Evolutionary conservation across 2,113 vertebrate genomes (phyloP).

Genomic region (Proterorhinus semilunaris): DNA sequence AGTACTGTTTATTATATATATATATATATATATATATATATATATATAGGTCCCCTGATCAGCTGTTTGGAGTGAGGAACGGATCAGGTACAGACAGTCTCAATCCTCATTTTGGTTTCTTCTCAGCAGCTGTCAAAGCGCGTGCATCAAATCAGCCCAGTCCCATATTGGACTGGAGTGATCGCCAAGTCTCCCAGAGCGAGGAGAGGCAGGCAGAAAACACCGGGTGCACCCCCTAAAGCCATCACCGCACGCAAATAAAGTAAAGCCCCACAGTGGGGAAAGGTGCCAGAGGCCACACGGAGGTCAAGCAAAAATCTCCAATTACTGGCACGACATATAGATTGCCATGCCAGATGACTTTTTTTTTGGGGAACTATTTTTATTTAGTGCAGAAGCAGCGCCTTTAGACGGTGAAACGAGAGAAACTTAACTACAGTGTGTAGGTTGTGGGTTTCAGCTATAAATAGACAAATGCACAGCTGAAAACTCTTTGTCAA

Average conservation of each 20-base stretch:
- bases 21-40: too few relatives aligned
- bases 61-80: slow-evolving; percentile 22
- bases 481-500: too few relatives aligned
- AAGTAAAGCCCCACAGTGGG: slow-evolving; percentile 33
- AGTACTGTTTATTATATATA: too few relatives aligned
- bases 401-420: background rate
- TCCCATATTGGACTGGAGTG: slow-evolving; percentile 12
- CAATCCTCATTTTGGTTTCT: slow-evolving; percentile 54
- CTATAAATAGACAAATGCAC: too few relatives aligned
- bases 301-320: slow-evolving; percentile 51
- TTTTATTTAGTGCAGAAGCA: slow-evolving; percentile 8
- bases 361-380: slow-evolving; percentile 38
- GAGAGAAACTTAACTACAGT: too few relatives aligned
- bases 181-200: slow-evolving; percentile 46
- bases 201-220: slow-evolving; percentile 28
- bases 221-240: slow-evolving; percentile 32
- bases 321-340: slow-evolving; percentile 66
- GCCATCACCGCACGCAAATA: slow-evolving; percentile 59
- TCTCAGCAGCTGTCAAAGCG: slow-evolving; percentile 52
- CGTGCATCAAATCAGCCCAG: slow-evolving; percentile 28
- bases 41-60: slow-evolving; percentile 28
- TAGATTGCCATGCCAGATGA: slow-evolving; percentile 36
- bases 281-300: slow-evolving; percentile 33
- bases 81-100: slow-evolving; percentile 16
- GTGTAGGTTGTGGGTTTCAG: too few relatives aligned